phyloP scores from a whole-genome alignment of 2,888 invertebrate genomes.

The Stenotaenia linearis region DNA sequence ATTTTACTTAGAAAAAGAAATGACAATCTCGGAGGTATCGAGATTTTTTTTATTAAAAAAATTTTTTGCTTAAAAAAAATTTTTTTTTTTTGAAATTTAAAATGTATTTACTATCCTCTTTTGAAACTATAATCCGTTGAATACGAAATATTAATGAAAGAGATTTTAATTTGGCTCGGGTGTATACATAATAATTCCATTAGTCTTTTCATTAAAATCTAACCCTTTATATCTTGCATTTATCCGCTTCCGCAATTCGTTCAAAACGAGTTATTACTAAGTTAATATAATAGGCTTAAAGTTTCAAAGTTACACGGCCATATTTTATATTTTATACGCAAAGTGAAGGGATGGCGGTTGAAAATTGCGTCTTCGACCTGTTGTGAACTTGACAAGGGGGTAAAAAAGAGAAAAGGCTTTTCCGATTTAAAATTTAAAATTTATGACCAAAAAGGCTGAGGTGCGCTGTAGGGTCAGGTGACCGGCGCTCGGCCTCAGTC shows the following conservation, averaged over 20 bases:
- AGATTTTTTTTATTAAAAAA: too few relatives aligned
- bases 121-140: not conserved
- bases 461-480: not conserved
- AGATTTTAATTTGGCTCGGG: not conserved
- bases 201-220: not conserved
- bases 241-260: not conserved
- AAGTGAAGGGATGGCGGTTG: not conserved
- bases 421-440: not conserved
- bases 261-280: not conserved
- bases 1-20: too few relatives aligned
- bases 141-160: not conserved
- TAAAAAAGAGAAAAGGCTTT: not conserved
- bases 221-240: not conserved
- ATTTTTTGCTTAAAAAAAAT: too few relatives aligned
- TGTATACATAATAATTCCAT: slow-evolving; percentile 1
- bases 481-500: not conserved
- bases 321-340: too few relatives aligned
- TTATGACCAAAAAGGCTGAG: not conserved
- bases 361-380: not conserved
- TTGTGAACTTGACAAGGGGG: not conserved
- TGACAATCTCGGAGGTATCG: too few relatives aligned
- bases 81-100: not conserved
- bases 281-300: not conserved
- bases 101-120: not conserved
- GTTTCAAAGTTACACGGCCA: not conserved